These are phyloP conservation scores for Polypedilum vanderplanki DNA, from an alignment of 1,140 invertebrate genomes.

Conservation along the genomic window DNA sequence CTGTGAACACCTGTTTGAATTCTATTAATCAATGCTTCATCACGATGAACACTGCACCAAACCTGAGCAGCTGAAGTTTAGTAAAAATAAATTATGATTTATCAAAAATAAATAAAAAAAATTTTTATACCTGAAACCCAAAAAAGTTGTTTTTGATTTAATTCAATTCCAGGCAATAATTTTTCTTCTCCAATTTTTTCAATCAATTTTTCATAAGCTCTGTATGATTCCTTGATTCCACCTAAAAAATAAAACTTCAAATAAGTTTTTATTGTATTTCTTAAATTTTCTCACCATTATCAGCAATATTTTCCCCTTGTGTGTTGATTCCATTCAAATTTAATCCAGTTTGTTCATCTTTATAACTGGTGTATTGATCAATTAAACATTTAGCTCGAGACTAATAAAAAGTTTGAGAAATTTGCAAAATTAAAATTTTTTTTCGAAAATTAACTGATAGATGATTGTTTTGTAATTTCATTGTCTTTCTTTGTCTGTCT, in stretches of 20 bases:
- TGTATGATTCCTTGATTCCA: slow-evolving; percentile 55
- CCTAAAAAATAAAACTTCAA: not conserved
- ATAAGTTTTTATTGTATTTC: not conserved
- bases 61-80: slow-evolving; percentile 52
- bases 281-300: slow-evolving; percentile 36
- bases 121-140: slow-evolving; percentile 51
- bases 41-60: slow-evolving; percentile 61
- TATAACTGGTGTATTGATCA: slow-evolving; percentile 60
- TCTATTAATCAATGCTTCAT: slow-evolving; percentile 58
- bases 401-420: too few species aligned
- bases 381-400: slow-evolving; percentile 61
- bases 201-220: slow-evolving; percentile 48
- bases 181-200: slow-evolving; percentile 41
- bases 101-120: too few species aligned
- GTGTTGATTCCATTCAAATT: slow-evolving; percentile 55
- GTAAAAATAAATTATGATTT: too few species aligned
- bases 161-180: slow-evolving; percentile 45
- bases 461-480: too few species aligned
- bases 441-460: too few species aligned
- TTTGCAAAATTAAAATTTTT: too few species aligned
- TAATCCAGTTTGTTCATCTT: slow-evolving; percentile 37
- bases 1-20: slow-evolving; percentile 65
- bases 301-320: slow-evolving; percentile 63
- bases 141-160: slow-evolving; percentile 58
- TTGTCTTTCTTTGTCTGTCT: too few species aligned